These are phyloP conservation scores for Amphipyra berbera DNA, from an alignment of 2,888 invertebrate species.

Conservation along the genomic window DNA sequence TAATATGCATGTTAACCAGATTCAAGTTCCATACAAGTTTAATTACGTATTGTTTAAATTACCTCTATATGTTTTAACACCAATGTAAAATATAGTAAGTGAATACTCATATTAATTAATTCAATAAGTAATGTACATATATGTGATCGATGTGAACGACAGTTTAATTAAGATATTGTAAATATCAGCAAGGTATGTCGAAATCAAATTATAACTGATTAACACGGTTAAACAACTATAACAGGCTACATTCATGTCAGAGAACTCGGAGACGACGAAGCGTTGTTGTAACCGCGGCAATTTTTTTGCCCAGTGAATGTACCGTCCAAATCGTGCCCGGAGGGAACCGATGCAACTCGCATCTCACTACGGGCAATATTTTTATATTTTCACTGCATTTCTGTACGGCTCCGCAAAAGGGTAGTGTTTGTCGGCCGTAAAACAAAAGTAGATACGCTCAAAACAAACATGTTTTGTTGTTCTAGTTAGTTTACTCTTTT, in stretches of 20 bases:
- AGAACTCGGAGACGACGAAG: neutral
- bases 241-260: neutral
- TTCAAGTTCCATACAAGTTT: slow-evolving; percentile 6
- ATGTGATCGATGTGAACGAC: slow-evolving; percentile 7
- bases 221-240: neutral
- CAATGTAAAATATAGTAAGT: slow-evolving; percentile 1
- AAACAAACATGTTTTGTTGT: slow-evolving; percentile 66
- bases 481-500: slow-evolving; percentile 59
- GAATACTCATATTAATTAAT: slow-evolving; percentile 2
- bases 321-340: slow-evolving; percentile 68
- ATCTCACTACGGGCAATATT: slow-evolving; percentile 77
- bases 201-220: neutral
- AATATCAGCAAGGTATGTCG: neutral
- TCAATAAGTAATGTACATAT: slow-evolving; percentile 2
- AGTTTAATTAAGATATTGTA: slow-evolving; percentile 6
- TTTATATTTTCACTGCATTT: slow-evolving; percentile 82
- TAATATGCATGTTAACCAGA: neutral
- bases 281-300: slow-evolving; percentile 15
- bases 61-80: neutral
- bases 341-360: slow-evolving; percentile 75
- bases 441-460: slow-evolving; percentile 74
- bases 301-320: slow-evolving; percentile 62
- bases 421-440: slow-evolving; percentile 73
- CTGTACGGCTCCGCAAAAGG: slow-evolving; percentile 73
- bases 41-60: neutral